Evolutionary conservation across 2,113 vertebrate genomes (phyloP).

Genomic region (Scomber scombrus): DNA sequence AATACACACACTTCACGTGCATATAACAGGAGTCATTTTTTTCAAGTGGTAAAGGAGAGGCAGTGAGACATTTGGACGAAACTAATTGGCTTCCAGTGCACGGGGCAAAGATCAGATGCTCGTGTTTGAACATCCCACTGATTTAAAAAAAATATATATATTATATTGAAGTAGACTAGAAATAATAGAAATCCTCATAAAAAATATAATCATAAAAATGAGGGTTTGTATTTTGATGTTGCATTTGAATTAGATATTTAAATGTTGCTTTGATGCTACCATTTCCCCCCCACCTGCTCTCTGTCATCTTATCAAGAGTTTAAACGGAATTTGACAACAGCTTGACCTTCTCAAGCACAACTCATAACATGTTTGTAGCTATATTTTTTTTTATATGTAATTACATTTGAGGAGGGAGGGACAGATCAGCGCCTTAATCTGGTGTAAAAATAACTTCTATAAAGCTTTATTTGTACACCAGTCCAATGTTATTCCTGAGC

Average conservation of each 20-base stretch:
- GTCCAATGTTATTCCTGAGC: background rate
- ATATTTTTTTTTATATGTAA: background rate
- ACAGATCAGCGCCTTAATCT: background rate
- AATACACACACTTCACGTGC: constrained; percentile 52
- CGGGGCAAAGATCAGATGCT: constrained; percentile 43
- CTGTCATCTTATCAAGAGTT: background rate
- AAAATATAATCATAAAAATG: too few species aligned
- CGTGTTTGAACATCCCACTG: constrained; percentile 24
- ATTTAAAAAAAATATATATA: too few species aligned
- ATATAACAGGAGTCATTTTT: constrained; percentile 25
- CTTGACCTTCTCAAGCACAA: constrained; percentile 5
- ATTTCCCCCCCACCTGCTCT: background rate
- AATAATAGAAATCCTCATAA: background rate
- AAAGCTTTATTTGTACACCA: background rate
- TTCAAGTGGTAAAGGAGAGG: constrained; percentile 23
- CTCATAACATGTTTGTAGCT: background rate
- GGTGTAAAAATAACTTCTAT: background rate
- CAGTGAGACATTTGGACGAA: constrained; percentile 59
- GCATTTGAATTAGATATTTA: constrained; percentile 1
- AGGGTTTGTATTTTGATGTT: background rate
- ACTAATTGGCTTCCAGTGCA: constrained; percentile 64
- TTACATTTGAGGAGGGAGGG: background rate
- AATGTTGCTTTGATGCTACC: background rate
- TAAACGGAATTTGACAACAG: background rate
- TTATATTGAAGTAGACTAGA: background rate